Conservation (phyloP, 2,113 vertebrate species). For the human region DNA sequence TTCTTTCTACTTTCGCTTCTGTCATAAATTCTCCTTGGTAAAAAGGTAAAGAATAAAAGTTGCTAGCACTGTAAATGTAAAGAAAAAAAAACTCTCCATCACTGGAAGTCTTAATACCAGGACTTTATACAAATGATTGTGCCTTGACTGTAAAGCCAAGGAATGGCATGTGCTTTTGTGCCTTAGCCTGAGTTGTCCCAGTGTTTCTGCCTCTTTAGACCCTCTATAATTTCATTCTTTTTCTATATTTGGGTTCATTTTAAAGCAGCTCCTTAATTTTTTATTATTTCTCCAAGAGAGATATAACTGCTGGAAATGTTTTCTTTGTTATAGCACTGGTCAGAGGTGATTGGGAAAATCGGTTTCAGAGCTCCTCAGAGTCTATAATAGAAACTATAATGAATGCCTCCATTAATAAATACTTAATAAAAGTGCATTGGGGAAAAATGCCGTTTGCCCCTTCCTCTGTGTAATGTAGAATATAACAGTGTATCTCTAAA, state of each 20-base stretch:
- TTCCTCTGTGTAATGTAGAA: neutral
- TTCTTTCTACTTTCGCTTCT: conserved; percentile 20
- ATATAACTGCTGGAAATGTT: neutral
- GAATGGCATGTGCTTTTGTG: neutral
- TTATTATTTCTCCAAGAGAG: neutral
- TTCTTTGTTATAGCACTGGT: neutral
- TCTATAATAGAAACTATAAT: neutral
- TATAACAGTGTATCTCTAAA: neutral
- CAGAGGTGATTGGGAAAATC: neutral
- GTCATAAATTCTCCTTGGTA: neutral
- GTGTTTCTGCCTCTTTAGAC: neutral
- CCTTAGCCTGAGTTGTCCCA: neutral
- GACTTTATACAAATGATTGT: neutral
- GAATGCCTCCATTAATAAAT: neutral
- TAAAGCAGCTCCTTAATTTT: neutral
- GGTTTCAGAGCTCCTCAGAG: neutral
- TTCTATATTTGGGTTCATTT: neutral
- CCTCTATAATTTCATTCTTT: neutral
- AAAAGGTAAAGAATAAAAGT: neutral
- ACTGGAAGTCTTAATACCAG: neutral
- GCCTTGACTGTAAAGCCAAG: neutral
- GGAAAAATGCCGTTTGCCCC: neutral
- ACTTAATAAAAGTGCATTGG: neutral
- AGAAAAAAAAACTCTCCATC: neutral
- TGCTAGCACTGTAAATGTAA: neutral